Evolutionary conservation across 2,113 vertebrate species (phyloP), one percentile per base, ranked within the genome.

Genomic region (Nematolebias whitei): DNA sequence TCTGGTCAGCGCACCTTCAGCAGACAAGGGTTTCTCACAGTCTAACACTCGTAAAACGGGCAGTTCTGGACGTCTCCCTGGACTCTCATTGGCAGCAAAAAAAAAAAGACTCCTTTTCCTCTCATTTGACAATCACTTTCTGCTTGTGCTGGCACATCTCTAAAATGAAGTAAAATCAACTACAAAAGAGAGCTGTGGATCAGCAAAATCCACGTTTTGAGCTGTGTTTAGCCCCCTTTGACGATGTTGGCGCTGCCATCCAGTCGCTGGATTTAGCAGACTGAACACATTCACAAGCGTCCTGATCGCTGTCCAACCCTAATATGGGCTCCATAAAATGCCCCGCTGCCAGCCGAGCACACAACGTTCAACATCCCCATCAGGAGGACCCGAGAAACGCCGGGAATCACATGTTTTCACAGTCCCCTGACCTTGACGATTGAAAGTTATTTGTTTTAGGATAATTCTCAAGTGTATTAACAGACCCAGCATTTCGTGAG

Each of bases 381-480:
- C 29, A 67, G 57, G 76, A 69, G 60, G 67, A 43, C 18, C n/a
- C 11, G 8, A 51, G 65, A 38, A 64, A 69, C 19, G 10, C 73
- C 29, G 57, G 75, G 71, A n/a, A 80, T 85, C 74, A 60, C 70
- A 78, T 82, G 70, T 85, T 87, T 88, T 88, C 81, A 83, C 71
- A 73, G 75, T 76, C 68, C 64, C 74, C 78, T 65, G 79, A 85
- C 78, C 81, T 82, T 78, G 78, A 83, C 69, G 57, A 83, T 80
- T 78, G 71, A 87, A 85, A 73, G 74, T 71, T 87, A 78, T 89
- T 86, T 89, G 76, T 86, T 87, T 90, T 60, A 78, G 69, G 29
- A 77, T 77, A 58, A 85, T 85, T 85, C 86, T 80, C 81, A 11
- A 78, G 80, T 69, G 83, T 79, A 82, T 87, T 76, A 85, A 76